These are phyloP conservation scores for Alca torda DNA, from an alignment of 2,797 vertebrate genomes.

Conservation along the genomic window DNA sequence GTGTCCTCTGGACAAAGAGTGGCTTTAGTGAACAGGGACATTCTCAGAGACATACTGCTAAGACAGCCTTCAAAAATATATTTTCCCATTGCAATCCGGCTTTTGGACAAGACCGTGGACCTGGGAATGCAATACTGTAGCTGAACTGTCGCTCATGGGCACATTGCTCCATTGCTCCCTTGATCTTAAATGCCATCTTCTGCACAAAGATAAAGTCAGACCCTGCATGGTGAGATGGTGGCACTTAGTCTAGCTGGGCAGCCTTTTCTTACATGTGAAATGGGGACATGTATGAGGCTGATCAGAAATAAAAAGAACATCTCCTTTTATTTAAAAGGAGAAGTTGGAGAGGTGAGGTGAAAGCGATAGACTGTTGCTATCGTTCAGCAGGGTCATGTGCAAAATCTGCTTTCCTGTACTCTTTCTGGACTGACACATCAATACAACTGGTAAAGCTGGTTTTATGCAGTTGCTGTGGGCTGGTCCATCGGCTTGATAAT, in stretches of 20 bases:
- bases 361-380: not conserved
- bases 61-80: not conserved
- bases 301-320: not conserved
- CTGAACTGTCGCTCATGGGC: not conserved
- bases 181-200: not conserved
- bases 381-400: not conserved
- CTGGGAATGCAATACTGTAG: not conserved
- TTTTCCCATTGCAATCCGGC: not conserved
- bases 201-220: not conserved
- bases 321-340: not conserved
- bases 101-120: not conserved
- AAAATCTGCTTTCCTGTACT: not conserved
- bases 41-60: not conserved
- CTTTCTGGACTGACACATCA: not conserved
- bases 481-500: not conserved
- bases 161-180: accelerated
- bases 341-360: not conserved
- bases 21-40: not conserved
- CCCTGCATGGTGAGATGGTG: not conserved
- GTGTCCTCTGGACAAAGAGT: not conserved
- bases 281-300: accelerated
- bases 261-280: not conserved
- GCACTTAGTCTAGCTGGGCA: not conserved
- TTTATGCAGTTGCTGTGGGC: not conserved
- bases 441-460: not conserved